Percentiles rank a stretch among this genome's conserved stretches.
These are phyloP conservation scores for Pelvicachromis taeniatus DNA, from an alignment of 2,113 vertebrate species.

Conservation along the genomic window DNA sequence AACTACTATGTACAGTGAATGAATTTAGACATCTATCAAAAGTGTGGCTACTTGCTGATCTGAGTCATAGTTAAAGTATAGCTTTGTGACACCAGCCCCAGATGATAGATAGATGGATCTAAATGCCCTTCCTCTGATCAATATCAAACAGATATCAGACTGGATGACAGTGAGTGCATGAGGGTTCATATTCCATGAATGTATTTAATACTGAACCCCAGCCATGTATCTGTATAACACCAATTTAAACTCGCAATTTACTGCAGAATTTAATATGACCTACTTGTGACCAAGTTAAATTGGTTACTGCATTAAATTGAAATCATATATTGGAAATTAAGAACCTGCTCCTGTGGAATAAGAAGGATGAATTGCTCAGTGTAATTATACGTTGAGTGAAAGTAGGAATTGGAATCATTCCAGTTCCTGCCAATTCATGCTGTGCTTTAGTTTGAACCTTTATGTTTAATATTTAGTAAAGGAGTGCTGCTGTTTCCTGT, in stretches of 20 bases:
- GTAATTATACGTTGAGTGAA: neutral
- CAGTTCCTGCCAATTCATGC: neutral
- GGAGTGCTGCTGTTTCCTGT: neutral
- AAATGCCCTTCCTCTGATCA: neutral
- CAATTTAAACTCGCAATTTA: neutral
- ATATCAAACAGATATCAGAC: neutral
- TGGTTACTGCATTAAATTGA: neutral
- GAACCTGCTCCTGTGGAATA: neutral
- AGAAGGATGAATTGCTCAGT: neutral
- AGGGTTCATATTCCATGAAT: neutral
- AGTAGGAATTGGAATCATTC: neutral
- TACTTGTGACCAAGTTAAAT: neutral
- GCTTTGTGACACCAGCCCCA: neutral
- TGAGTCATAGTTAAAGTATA: fast-evolving
- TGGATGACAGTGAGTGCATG: fast-evolving
- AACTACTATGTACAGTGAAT: too few relatives aligned
- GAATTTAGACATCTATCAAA: too few relatives aligned
- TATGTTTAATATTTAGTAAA: neutral
- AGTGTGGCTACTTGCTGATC: neutral
- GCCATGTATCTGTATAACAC: fast-evolving
- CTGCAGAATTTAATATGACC: neutral
- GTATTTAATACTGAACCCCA: neutral
- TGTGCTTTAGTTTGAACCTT: neutral
- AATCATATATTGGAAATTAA: neutral
- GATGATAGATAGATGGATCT: neutral